Evolutionary conservation across 2,888 invertebrate species (phyloP).

Genomic region (Lysandra bellargus): DNA sequence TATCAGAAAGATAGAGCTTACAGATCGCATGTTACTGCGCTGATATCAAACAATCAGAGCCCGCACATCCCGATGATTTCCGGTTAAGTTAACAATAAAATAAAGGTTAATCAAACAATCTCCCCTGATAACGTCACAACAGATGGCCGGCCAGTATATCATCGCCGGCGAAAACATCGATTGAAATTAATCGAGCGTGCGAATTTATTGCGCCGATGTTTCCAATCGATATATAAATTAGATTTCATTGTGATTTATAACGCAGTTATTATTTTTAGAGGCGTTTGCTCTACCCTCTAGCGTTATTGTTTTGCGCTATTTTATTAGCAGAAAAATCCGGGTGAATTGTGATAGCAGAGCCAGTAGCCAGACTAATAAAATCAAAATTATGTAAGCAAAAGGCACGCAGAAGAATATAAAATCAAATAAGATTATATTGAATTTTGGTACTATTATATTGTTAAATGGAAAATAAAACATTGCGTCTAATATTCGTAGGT

Average conservation of each 20-base stretch:
- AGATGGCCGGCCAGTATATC: slow-evolving; percentile 51
- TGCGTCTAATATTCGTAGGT: too few relatives aligned
- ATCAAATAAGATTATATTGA: not conserved
- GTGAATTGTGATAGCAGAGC: not conserved
- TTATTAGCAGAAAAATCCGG: not conserved
- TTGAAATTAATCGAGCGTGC: slow-evolving; percentile 51
- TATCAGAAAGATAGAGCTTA: not conserved
- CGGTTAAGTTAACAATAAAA: slow-evolving; percentile 18
- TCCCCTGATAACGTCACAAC: slow-evolving; percentile 47
- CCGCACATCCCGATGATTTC: not conserved
- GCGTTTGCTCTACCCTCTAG: slow-evolving; percentile 18
- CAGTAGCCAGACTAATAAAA: not conserved
- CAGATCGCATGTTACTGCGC: too few relatives aligned
- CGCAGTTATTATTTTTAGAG: slow-evolving; percentile 26
- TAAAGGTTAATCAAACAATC: slow-evolving; percentile 31
- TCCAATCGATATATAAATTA: slow-evolving; percentile 46
- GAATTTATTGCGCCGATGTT: slow-evolving; percentile 46
- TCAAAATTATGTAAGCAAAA: not conserved
- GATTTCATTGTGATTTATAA: slow-evolving; percentile 38
- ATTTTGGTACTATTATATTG: not conserved
- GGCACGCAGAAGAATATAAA: not conserved
- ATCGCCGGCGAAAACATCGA: slow-evolving; percentile 47
- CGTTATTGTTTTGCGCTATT: slow-evolving; percentile 10
- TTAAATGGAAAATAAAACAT: not conserved
- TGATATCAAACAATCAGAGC: not conserved